Conservation (phyloP, 2,797 vertebrate species). For the Echeneis naucrates region DNA sequence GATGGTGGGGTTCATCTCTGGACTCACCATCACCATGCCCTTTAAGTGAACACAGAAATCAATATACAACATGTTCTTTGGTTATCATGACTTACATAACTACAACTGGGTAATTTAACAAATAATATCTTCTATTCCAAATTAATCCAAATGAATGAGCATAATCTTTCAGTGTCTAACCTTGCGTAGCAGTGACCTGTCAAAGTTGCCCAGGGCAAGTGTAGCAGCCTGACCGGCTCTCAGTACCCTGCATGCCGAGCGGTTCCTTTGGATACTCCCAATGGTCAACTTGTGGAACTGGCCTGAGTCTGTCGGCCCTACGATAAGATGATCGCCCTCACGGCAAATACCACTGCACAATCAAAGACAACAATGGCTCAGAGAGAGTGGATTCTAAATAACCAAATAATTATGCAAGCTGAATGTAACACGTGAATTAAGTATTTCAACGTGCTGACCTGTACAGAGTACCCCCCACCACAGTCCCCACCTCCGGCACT, state of each 20-base stretch:
- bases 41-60: constrained; percentile 58
- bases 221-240: constrained; percentile 97
- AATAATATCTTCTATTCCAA: not conserved
- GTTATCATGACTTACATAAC: not conserved
- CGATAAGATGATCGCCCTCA: constrained; percentile 94
- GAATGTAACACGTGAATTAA: not conserved
- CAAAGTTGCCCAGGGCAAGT: constrained; percentile 92
- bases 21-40: constrained; percentile 99
- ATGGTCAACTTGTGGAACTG: constrained; percentile 92
- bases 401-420: not conserved
- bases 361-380: constrained; percentile 13
- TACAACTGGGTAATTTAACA: too few relatives aligned
- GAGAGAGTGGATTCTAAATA: not conserved
- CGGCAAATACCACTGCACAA: constrained; percentile 93
- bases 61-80: not conserved
- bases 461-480: constrained; percentile 97
- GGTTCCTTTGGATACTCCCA: constrained; percentile 97
- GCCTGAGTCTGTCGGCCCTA: constrained; percentile 94
- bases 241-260: constrained; percentile 94
- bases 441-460: constrained; percentile 84
- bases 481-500: constrained; percentile 97
- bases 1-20: constrained; percentile 97
- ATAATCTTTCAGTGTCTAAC: constrained; percentile 70
- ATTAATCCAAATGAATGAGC: not conserved
- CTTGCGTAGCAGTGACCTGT: constrained; percentile 95